A percentile compares a stretch with the other conserved stretches of the same genome.
Evolutionary conservation across 2,797 vertebrate species (phyloP).

Genomic region (Trematomus bernacchii): DNA sequence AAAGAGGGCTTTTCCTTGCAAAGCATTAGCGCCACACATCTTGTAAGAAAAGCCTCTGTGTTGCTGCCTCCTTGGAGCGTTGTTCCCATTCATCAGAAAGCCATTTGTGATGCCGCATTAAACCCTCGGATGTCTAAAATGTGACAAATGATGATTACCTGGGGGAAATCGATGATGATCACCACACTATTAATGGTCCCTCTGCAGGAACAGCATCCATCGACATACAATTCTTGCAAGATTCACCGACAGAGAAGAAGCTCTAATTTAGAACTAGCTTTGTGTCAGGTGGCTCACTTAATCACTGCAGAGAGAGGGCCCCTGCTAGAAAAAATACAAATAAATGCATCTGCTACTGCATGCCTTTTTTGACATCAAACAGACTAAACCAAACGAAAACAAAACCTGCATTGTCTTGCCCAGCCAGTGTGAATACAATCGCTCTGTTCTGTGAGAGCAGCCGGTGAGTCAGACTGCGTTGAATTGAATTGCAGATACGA

Average conservation of each 20-base stretch:
- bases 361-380: slow-evolving; percentile 56
- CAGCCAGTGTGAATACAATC: slow-evolving; percentile 45
- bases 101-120: slow-evolving; percentile 81
- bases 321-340: not conserved
- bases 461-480: slow-evolving; percentile 54
- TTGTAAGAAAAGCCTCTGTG: slow-evolving; percentile 53
- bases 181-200: slow-evolving; percentile 75
- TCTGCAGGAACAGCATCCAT: slow-evolving; percentile 67
- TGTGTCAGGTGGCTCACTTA: slow-evolving; percentile 60
- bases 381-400: slow-evolving; percentile 50
- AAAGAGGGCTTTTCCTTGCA: slow-evolving; percentile 24
- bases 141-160: slow-evolving; percentile 81
- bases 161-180: slow-evolving; percentile 80
- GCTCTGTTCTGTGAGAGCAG: slow-evolving; percentile 51
- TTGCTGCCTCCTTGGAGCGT: slow-evolving; percentile 61
- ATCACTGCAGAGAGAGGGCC: slow-evolving; percentile 42
- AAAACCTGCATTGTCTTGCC: slow-evolving; percentile 63
- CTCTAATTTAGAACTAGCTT: slow-evolving; percentile 68
- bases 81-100: slow-evolving; percentile 82
- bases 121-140: slow-evolving; percentile 76
- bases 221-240: slow-evolving; percentile 49
- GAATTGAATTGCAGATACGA: slow-evolving; percentile 31
- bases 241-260: slow-evolving; percentile 45
- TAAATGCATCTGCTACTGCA: slow-evolving; percentile 29
- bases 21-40: slow-evolving; percentile 44